Base-by-base conservation (phyloP, 1,140 invertebrate genomes). In the Calephelis nemesis region DNA sequence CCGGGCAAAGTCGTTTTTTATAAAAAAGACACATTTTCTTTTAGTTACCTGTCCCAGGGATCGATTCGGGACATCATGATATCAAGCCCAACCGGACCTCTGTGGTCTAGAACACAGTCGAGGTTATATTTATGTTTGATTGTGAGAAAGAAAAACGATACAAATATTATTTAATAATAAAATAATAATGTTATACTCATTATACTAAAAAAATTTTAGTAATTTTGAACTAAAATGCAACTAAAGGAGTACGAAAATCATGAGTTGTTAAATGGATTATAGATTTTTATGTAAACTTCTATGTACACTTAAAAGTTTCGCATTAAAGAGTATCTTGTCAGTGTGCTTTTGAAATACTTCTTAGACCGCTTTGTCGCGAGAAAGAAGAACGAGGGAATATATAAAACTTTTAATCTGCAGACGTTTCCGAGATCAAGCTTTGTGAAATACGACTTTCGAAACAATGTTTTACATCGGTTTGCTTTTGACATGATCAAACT, bases 271-370 rank as follows among this genome's bases (percentile, higher is more conserved):
- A 54, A 19, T 54, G 52, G 52, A 54, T 54, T 54, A 54, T 10
- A 15, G 52, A 54, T 54, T 54, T 54, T 10, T 19, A 54, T 54
- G 1, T 19, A 52, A 52, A 52, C 15, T 52, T 52, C 15, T 52
- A 52, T 52, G 50, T 19, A 52, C 13, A 15, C 50, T 15, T 52
- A 7, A 52, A 52, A 52, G 13, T 52, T 52, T 19, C 15, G 1
- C 15, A 4, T 63, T 63, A 63, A 63, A 45, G 19, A 63, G 62
- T 63, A 63, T 63, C 62, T 63, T 63, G 62, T 19, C 62, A 63
- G 62, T 30, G 42, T 47, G 62, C 62, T 63, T 63, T 63, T 63
- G 47, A 63, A 63, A 63, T 63, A 63, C 62, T 63, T 63, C 47
- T 63, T 15, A 63, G 47, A 45, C 45, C 11, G 13, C 19, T 63